Percentiles rank a stretch among this genome's conserved stretches.
Evolutionary conservation across 2,113 vertebrate species (phyloP).

Genomic region (Dicaeum eximium): DNA sequence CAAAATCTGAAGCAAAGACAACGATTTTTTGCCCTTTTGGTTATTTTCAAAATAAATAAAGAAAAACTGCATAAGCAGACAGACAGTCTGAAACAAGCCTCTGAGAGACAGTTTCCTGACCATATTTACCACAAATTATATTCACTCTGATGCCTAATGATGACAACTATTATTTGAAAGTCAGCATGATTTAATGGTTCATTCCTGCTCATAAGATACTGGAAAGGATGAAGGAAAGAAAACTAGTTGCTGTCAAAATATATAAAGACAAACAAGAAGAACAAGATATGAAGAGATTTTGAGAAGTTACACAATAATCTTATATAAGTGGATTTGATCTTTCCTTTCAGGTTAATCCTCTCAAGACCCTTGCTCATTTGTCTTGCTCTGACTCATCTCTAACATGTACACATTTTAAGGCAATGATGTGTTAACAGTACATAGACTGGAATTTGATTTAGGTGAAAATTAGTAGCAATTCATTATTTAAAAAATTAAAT

Average conservation of each 20-base stretch:
- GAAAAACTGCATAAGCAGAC: not conserved
- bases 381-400: constrained; percentile 26
- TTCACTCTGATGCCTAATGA: not conserved
- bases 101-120: not conserved
- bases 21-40: not conserved
- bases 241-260: constrained; percentile 17
- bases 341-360: constrained; percentile 41
- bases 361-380: constrained; percentile 1
- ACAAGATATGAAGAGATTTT: constrained; percentile 6
- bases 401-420: not conserved
- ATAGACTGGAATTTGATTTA: not conserved
- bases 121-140: not conserved
- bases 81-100: not conserved
- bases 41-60: not conserved
- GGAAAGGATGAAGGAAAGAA: not conserved
- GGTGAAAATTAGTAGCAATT: constrained; percentile 1
- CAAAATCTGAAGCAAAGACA: not conserved
- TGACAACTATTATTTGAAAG: not conserved
- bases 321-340: constrained; percentile 40
- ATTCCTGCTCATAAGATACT: not conserved
- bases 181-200: not conserved
- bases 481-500: constrained; percentile 56
- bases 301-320: constrained; percentile 47
- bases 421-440: not conserved
- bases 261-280: not conserved